Conservation (phyloP, 1,140 invertebrate genomes). For the Adelges cooleyi region DNA sequence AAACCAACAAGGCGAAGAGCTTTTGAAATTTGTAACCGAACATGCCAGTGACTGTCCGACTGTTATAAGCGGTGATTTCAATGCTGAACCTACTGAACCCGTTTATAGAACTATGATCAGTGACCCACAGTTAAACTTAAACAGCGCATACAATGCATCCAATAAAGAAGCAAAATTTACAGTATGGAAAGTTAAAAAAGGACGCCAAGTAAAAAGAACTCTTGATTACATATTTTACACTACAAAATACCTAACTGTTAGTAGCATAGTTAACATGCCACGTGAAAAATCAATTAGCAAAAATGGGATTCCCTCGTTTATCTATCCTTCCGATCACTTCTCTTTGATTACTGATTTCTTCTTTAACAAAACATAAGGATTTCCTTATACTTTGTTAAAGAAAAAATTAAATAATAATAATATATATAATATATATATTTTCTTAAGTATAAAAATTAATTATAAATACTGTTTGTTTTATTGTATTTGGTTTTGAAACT, state of each 20-base stretch:
- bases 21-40: conserved; percentile 48
- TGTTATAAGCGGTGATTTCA: conserved; percentile 65
- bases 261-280: conserved; percentile 52
- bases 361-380: conserved; percentile 17
- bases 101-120: conserved; percentile 51
- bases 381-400: too few relatives aligned
- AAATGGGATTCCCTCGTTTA: conserved; percentile 51
- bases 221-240: conserved; percentile 70
- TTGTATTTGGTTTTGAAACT: too few relatives aligned
- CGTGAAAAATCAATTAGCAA: conserved; percentile 53
- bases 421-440: too few relatives aligned
- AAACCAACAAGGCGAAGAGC: conserved; percentile 62
- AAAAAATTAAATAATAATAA: too few relatives aligned
- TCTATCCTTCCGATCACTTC: conserved; percentile 70
- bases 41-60: conserved; percentile 45
- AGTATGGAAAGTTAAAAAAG: conserved; percentile 61
- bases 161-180: conserved; percentile 55
- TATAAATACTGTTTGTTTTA: too few relatives aligned
- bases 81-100: conserved; percentile 61
- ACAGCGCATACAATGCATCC: conserved; percentile 39
- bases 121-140: conserved; percentile 39
- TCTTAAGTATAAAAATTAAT: too few relatives aligned
- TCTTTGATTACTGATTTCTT: conserved; percentile 58
- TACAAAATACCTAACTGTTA: conserved; percentile 45
- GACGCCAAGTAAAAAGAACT: conserved; percentile 58